A percentile compares a stretch with the other conserved stretches of the same genome.
These are phyloP conservation scores for Drosophila borealis DNA, from an alignment of 2,888 invertebrate species.

Conservation along the genomic window DNA sequence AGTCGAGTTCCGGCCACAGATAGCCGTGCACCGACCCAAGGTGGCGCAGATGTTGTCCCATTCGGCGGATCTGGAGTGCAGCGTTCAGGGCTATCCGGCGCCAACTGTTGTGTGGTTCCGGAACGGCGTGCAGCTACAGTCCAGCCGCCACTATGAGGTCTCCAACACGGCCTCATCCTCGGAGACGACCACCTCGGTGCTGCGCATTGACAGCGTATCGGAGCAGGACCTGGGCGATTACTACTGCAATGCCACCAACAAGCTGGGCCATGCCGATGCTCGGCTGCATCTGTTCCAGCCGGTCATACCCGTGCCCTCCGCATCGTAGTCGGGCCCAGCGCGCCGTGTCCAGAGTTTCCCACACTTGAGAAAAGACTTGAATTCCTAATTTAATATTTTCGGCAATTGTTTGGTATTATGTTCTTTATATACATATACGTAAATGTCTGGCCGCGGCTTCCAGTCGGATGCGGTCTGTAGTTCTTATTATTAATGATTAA, in stretches of 20 bases:
- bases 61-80: slow-evolving; percentile 82
- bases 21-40: slow-evolving; percentile 83
- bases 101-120: slow-evolving; percentile 83
- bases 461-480: slow-evolving; percentile 59
- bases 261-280: slow-evolving; percentile 83
- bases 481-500: slow-evolving; percentile 79
- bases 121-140: slow-evolving; percentile 79
- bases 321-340: slow-evolving; percentile 37
- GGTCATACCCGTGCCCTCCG: slow-evolving; percentile 80
- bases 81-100: slow-evolving; percentile 83
- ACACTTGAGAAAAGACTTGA: slow-evolving; percentile 68
- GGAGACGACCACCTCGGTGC: slow-evolving; percentile 83
- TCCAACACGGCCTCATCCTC: slow-evolving; percentile 83
- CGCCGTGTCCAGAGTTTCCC: slow-evolving; percentile 18
- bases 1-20: slow-evolving; percentile 84
- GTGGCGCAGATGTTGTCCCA: slow-evolving; percentile 82
- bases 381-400: slow-evolving; percentile 59
- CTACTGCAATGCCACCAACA: slow-evolving; percentile 84
- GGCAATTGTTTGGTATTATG: slow-evolving; percentile 62
- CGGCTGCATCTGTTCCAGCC: slow-evolving; percentile 83
- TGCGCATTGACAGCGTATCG: slow-evolving; percentile 80
- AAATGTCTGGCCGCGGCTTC: slow-evolving; percentile 39
- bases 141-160: slow-evolving; percentile 78
- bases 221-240: slow-evolving; percentile 83
- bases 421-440: slow-evolving; percentile 1